phyloP scores from a whole-genome alignment of 1,140 invertebrate species.

The Limonius californicus region DNA sequence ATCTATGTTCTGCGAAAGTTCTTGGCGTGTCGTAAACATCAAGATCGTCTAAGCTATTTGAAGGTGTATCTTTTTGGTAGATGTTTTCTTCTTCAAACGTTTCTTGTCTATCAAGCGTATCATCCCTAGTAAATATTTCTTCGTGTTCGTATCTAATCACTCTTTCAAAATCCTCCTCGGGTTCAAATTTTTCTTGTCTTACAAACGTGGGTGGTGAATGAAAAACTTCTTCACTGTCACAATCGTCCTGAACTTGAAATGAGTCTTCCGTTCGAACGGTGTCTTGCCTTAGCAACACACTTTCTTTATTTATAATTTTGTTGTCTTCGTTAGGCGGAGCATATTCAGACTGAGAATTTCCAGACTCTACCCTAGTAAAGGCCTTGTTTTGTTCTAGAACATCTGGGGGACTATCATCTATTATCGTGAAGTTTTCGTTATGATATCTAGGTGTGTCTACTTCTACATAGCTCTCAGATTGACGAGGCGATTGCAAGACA shows the following conservation, averaged over 20 bases:
- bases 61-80: not conserved
- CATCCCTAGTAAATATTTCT: not conserved
- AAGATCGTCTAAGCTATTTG: constrained; percentile 25
- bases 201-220: not conserved
- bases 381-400: not conserved
- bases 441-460: not conserved
- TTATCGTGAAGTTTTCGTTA: constrained; percentile 15
- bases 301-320: not conserved
- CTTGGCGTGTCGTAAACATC: constrained; percentile 20
- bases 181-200: not conserved
- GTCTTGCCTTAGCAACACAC: not conserved
- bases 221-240: not conserved
- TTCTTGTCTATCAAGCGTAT: not conserved
- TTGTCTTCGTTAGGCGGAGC: not conserved
- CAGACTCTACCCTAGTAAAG: not conserved
- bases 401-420: constrained; percentile 11
- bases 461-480: constrained; percentile 15
- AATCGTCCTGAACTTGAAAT: constrained; percentile 7
- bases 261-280: not conserved
- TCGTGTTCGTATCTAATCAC: not conserved
- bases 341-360: not conserved
- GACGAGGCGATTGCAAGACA: constrained; percentile 10
- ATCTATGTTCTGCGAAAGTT: constrained; percentile 20
- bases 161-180: not conserved
- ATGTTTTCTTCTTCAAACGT: not conserved